Base-by-base conservation (phyloP, 2,113 vertebrate genomes). In the Corapipo altera region DNA sequence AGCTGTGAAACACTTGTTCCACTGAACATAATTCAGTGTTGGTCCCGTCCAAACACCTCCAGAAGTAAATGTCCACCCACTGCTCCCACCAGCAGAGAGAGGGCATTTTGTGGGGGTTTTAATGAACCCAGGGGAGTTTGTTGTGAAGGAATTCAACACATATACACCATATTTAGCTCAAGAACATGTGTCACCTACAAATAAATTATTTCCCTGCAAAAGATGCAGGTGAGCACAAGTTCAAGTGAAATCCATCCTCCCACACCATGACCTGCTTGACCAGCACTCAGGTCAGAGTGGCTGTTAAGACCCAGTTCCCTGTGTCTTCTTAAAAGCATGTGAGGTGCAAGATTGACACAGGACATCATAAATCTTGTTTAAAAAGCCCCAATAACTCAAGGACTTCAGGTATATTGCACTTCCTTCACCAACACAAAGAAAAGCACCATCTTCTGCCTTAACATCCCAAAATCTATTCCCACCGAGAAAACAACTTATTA, bases 401-500 rank as follows among this genome's bases (percentile, higher is more conserved):
- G 89, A 95, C 70, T 74, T 82, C 12, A 33, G 24, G 59, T 55
- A 4, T 3, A 5, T 41, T 65, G 11, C 4, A 13, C 88, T 86
- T 41, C 58, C 64, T 69, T 33, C 74, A 14, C 35, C 8, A 2
- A 41, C 46, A 66, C 43, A 16, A 62, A 74, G 48, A 78, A 62
- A 70, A 89, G 27, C 43, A 43, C 4, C 24, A 59, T 89, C 91
- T 78, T 79, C 91, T 71, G 70, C 79, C 88, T 94, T 85, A 95
- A 82, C 67, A 92, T 91, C 89, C 43, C 43, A 55, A 88, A 91
- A 54, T 54, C 61, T 67, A 92, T 91, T 85, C 84, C 76, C 83
- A 57, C 77, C 76, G 67, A 97, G 83, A 96, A 97, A 97, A 95
- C 57, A 96, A 93, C 85, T 97, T 97, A 96, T 95, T 97, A 97